Evolutionary conservation across 1,140 invertebrate species (phyloP).

Genomic region (Magallana gigas): DNA sequence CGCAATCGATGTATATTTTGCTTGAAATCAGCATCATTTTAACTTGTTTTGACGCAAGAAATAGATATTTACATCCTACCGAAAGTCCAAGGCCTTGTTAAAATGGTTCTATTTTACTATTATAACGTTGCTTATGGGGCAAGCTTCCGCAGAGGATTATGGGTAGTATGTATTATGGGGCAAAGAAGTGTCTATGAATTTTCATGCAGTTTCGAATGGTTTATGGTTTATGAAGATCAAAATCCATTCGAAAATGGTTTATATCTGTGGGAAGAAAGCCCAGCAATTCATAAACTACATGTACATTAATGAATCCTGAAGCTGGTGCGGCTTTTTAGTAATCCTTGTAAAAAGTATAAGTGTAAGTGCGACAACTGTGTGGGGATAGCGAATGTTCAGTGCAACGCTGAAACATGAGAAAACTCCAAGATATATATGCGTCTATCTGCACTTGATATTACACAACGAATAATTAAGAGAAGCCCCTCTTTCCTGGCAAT

Average conservation of each 20-base stretch:
- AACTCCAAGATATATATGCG: not conserved
- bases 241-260: too few species aligned
- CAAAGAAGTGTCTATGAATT: not conserved
- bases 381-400: not conserved
- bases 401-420: not conserved
- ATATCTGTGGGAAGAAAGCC: not conserved
- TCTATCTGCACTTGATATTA: slow-evolving; percentile 1
- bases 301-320: not conserved
- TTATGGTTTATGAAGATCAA: too few species aligned
- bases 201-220: not conserved
- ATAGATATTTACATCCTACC: too few species aligned
- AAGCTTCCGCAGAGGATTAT: not conserved
- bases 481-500: not conserved
- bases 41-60: too few species aligned
- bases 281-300: not conserved
- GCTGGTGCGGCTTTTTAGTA: not conserved
- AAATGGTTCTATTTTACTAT: too few species aligned
- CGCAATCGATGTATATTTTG: too few species aligned
- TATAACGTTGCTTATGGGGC: too few species aligned
- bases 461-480: not conserved
- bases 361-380: not conserved
- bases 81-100: too few species aligned
- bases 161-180: not conserved
- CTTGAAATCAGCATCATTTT: too few species aligned
- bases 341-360: not conserved